These are phyloP conservation scores for Gallinago stenura DNA, from an alignment of 2,797 vertebrate species.

Conservation along the genomic window DNA sequence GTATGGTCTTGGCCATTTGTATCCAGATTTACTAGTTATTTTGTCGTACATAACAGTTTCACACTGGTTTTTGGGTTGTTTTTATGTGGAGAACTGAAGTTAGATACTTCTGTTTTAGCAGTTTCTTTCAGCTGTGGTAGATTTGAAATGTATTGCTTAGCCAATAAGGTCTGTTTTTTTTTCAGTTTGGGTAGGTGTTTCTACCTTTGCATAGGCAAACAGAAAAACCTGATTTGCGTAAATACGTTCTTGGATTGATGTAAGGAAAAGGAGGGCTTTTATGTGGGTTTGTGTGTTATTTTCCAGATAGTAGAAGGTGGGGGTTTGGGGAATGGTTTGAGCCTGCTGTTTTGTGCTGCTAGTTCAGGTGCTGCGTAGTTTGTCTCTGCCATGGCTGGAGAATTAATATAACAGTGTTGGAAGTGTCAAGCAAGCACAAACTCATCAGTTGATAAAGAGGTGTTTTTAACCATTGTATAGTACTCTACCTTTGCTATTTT, in stretches of 20 bases:
- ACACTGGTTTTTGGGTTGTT: background rate
- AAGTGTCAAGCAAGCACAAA: fast-evolving
- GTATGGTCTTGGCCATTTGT: background rate
- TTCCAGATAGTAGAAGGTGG: background rate
- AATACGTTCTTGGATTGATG: background rate
- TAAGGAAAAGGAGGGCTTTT: background rate
- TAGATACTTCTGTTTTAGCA: background rate
- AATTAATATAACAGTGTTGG: background rate
- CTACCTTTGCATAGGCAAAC: background rate
- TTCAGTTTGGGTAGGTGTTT: background rate
- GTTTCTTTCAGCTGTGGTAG: background rate
- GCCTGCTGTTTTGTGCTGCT: background rate
- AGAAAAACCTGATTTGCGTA: background rate
- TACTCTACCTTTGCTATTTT: background rate
- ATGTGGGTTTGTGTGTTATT: background rate
- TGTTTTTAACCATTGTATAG: background rate
- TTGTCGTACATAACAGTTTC: background rate
- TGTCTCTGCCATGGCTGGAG: background rate
- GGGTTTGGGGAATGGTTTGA: background rate
- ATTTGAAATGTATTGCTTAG: background rate
- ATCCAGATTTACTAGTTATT: background rate
- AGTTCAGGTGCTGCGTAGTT: background rate
- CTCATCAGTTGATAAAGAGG: background rate
- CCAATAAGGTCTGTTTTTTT: background rate
- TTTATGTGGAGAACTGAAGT: background rate